These are phyloP conservation scores for Lipophrys pholis DNA, from an alignment of 2,113 vertebrate species.

Conservation along the genomic window DNA sequence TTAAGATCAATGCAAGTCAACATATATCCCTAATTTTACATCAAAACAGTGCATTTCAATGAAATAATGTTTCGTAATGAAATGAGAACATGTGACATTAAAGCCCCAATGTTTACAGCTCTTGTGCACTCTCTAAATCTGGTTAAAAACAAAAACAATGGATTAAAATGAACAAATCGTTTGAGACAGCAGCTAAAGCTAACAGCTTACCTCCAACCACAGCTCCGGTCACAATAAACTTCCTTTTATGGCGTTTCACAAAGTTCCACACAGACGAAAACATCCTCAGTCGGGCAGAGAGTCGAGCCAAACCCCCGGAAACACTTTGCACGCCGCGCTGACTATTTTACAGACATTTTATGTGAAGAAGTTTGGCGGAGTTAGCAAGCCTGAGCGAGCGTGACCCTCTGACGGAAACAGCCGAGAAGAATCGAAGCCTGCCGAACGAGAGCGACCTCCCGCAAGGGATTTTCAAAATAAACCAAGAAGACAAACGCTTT, in stretches of 20 bases:
- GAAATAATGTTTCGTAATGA: too few relatives aligned
- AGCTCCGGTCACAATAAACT: constrained; percentile 90
- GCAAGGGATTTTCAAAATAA: constrained; percentile 28
- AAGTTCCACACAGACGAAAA: constrained; percentile 91
- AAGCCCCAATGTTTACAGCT: too few relatives aligned
- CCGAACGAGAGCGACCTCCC: constrained; percentile 8
- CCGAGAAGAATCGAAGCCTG: too few relatives aligned
- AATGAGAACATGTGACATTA: too few relatives aligned
- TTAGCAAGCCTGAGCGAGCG: neutral
- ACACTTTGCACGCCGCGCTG: neutral
- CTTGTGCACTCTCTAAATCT: too few relatives aligned
- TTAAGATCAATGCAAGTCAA: too few relatives aligned
- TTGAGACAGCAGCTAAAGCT: constrained; percentile 7
- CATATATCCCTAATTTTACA: too few relatives aligned
- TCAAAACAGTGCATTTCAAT: too few relatives aligned
- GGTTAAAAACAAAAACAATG: too few relatives aligned
- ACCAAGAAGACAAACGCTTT: neutral
- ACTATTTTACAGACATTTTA: constrained; percentile 48
- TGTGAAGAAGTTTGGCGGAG: neutral
- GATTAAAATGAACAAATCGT: too few relatives aligned
- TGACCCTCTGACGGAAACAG: too few relatives aligned
- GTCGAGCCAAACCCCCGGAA: neutral
- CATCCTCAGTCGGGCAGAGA: constrained; percentile 76
- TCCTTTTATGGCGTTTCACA: constrained; percentile 93
- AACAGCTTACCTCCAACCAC: constrained; percentile 87